phyloP scores from a whole-genome alignment of 1,140 invertebrate genomes.

The Diuraphis noxia region DNA sequence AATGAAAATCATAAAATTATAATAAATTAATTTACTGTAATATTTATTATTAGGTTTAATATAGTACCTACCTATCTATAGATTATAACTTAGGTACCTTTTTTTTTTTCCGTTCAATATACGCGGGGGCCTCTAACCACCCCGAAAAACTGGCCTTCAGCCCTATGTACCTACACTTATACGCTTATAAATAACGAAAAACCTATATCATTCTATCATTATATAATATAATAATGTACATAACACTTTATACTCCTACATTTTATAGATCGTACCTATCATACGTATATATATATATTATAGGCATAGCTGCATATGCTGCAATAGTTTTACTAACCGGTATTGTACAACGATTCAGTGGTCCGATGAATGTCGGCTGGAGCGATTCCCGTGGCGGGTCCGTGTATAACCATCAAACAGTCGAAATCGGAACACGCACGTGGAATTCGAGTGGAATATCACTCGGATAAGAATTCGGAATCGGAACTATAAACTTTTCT shows the following conservation, averaged over 20 bases:
- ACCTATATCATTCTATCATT: neutral
- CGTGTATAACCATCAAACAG: slow-evolving; percentile 53
- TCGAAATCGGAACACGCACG: slow-evolving; percentile 21
- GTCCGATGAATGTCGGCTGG: slow-evolving; percentile 49
- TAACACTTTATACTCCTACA: neutral
- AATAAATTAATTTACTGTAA: neutral
- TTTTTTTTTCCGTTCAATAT: too few species aligned
- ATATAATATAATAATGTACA: too few species aligned
- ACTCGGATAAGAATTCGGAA: neutral
- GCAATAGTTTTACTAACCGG: slow-evolving; percentile 27
- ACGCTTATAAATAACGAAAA: neutral
- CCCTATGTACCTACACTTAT: too few species aligned
- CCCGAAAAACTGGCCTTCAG: too few species aligned
- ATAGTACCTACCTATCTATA: too few species aligned
- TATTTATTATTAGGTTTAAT: too few species aligned
- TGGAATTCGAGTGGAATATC: neutral
- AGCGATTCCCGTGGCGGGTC: slow-evolving; percentile 49
- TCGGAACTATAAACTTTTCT: neutral
- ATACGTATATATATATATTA: neutral
- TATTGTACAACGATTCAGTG: slow-evolving; percentile 40
- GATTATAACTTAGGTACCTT: too few species aligned
- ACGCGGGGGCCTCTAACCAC: too few species aligned
- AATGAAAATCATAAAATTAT: neutral
- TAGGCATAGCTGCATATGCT: neutral
- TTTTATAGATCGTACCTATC: neutral